Base-by-base conservation (phyloP, 2,888 invertebrate species). In the Stratiomys singularior region DNA sequence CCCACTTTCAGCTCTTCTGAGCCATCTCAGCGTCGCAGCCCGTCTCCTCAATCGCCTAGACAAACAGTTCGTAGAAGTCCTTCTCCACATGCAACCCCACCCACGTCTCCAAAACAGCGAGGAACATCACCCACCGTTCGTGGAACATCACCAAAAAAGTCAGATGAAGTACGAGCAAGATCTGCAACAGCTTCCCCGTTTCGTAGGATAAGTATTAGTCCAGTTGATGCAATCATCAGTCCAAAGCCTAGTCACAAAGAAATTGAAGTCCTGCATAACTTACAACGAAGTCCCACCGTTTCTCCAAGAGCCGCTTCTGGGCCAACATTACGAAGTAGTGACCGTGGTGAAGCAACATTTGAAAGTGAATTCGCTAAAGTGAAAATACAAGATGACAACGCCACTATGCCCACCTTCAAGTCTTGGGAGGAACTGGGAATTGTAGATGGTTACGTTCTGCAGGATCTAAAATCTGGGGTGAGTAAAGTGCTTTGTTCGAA, bases 391-490 rank as follows among this genome's bases (percentile, higher is more conserved):
- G 64, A 66, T 1, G 58, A 47, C 63, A 56, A 58, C 58, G 13
- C 64, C 52, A 21, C 79, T 81, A n/a, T 81, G 82, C 76, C 85
- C 76, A 83, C 85, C 82, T 44, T 44, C 0, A 79, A 81, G 47
- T 84, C 84, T 46, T 92, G 92, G 92, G 92, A 93, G 82, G 91
- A 91, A 46, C 84, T 91, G 52, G 90, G 89, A 7, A 86, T 92
- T 30, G 89, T 93, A 15, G 90, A 91, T 69, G 88, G 88, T 78
- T 89, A 90, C 78, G 89, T 91, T 4, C 84, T 92, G 23, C 89
- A 90, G 81, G 92, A 93, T 83, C 88, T 93, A 66, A 91, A 92
- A 82, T 92, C 92, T 80, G 92, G 91, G 89, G 93, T 93, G 86
- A 88, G 88, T 84, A 37, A 37, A 37, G 9, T 37, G n/a, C n/a